Conservation (phyloP, 2,113 vertebrate species). For the Regulus satrapa region DNA sequence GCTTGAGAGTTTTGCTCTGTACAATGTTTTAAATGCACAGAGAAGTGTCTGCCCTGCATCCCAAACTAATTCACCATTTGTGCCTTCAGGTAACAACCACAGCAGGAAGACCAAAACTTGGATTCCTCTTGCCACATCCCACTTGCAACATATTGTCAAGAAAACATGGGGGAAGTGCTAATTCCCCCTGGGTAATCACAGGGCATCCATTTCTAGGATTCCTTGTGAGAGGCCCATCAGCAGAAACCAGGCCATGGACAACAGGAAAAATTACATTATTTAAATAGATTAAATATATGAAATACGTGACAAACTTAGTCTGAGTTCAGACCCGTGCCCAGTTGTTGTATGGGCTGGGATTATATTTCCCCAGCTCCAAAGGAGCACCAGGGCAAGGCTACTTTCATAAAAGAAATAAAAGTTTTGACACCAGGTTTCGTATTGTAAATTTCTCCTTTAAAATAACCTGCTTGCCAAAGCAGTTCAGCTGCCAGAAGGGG, state of each 20-base stretch:
- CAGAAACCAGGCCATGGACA: background rate
- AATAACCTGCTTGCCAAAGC: slow-evolving; percentile 22
- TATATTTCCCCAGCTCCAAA: background rate
- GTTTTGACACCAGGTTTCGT: slow-evolving; percentile 23
- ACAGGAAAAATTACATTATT: background rate
- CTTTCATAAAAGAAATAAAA: slow-evolving; percentile 24
- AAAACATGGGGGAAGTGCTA: background rate
- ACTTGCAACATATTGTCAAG: background rate
- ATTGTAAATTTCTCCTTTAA: slow-evolving; percentile 21
- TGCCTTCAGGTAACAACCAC: background rate
- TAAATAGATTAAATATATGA: background rate
- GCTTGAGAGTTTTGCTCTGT: background rate
- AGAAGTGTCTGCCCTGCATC: background rate
- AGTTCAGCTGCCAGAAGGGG: slow-evolving; percentile 22
- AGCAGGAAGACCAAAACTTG: background rate
- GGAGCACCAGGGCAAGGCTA: background rate
- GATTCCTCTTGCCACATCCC: background rate
- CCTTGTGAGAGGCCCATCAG: background rate
- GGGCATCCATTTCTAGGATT: background rate
- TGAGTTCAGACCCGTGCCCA: background rate
- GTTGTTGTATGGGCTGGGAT: background rate
- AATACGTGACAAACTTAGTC: background rate
- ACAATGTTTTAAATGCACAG: background rate
- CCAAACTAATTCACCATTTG: background rate
- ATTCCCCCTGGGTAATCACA: background rate